Evolutionary conservation across 2,888 invertebrate genomes (phyloP), one percentile per base, ranked within the genome.

Genomic region (Drosophila monieri): DNA sequence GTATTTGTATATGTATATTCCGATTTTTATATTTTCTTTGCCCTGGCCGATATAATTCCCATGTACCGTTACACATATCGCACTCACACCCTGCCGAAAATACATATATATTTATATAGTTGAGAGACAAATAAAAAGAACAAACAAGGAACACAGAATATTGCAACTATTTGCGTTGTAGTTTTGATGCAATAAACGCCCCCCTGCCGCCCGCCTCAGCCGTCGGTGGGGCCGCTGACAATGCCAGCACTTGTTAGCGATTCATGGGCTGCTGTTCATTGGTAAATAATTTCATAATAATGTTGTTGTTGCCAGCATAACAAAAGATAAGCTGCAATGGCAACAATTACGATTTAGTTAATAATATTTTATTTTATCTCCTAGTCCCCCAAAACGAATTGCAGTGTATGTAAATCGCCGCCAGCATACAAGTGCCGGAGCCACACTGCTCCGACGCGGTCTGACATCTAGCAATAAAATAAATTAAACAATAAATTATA

Each of bases 401-500:
- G 48, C 65, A 61, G 54, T 62, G 56, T 61, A 62, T 39, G 52
- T 21, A 44, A 49, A 23, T 47, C 30, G 49, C 53, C 43, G 48
- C 37, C 66, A 37, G 27, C 52, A 18, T 12, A 41, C 44, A 32
- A 46, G 15, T 39, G 25, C 54, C 43, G 30, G 23, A 30, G 23
- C 2, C 23, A 18, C 30, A 52, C 44, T 35, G 52, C 18, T 21
- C 46, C 39, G 15, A 41, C 41, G 27, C 15, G 21, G 21, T 69
- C 74, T 71, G 87, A 75, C 80, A 80, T 76, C 77, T 77, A 72
- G 88, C 80, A 86, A 88, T 85, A 83, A 83, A 88, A 85, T 84
- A 85, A 85, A 85, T 85, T 85, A 85, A 88, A 85, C 84, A 85
- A 85, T 85, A 88, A 85, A 88, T 85, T 85, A 88, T 85, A 88